Evolutionary conservation across 2,797 vertebrate species (phyloP), one percentile per base, ranked within the genome.

Genomic region (Chaunax sp.): DNA sequence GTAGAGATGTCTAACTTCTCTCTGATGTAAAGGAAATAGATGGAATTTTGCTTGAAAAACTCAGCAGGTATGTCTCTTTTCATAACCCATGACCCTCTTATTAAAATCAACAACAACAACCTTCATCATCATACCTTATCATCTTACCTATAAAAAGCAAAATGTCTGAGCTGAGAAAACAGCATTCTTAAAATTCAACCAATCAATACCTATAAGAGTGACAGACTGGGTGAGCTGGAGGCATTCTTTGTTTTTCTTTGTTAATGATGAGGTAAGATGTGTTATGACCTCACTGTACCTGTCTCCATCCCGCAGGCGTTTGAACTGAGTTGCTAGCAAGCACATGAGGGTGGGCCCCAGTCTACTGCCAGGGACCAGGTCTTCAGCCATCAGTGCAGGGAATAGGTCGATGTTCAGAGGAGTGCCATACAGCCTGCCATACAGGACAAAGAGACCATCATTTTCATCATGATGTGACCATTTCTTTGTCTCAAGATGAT

Each of bases 301-400:
- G 95, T 99, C 98, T 57, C 98, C 98, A 14, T 98, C 94, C 35
- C 97, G 92, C 43, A 99, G 84, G 0, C 95, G 95, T 78, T 92
- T 95, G 78, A 98, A 99, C 81, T 99, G 98, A 8, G 95, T 85
- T 40, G 91, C 90, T 56, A 99, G 93, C 65, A 99, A 90, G 80
- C 98, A 99, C 96, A 98, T 96, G 59, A 99, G 89, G 3, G 97
- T 99, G 19, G 97, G 96, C 3, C 98, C 98, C 78, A 99, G 62
- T 41, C 97, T 92, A 81, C 96, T 99, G 37, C 97, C 97, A 0
- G 97, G 97, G 52, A 99, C 94, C 77, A 99, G 85, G 70, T 99
- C 98, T 87, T 99, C 98, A 49, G 94, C 94, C 96, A 99, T 96
- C 64, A 99, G 91, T n/a, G 98, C 97, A 0, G 97, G 98, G 87